phyloP scores from a whole-genome alignment of 1,140 invertebrate genomes.

The Hormaphis cornu region DNA sequence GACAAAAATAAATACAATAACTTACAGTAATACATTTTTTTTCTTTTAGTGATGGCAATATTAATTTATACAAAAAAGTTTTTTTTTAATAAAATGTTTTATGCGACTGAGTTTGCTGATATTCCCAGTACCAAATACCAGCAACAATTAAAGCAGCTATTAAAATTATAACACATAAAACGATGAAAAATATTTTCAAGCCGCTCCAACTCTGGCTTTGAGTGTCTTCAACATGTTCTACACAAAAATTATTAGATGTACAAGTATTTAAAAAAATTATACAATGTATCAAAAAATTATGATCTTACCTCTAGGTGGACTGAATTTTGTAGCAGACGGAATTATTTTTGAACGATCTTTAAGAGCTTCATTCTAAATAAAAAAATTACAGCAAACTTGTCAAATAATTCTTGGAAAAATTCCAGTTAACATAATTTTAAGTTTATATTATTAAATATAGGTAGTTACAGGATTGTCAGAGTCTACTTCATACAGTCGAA shows the following conservation, averaged over 20 bases:
- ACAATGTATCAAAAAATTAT: neutral
- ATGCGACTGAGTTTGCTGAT: slow-evolving; percentile 75
- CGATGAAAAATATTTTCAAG: slow-evolving; percentile 77
- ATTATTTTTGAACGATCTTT: slow-evolving; percentile 64
- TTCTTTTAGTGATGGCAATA: neutral
- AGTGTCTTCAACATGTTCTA: slow-evolving; percentile 77
- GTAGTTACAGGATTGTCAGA: slow-evolving; percentile 43
- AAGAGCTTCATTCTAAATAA: slow-evolving; percentile 47
- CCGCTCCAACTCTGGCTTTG: slow-evolving; percentile 72
- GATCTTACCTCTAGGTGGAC: slow-evolving; percentile 60
- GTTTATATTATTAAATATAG: neutral
- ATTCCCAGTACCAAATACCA: slow-evolving; percentile 84
- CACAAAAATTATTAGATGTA: slow-evolving; percentile 36
- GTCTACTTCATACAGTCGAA: slow-evolving; percentile 86
- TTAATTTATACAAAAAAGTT: neutral
- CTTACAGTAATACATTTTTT: neutral
- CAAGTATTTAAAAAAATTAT: slow-evolving; percentile 7
- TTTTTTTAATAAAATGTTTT: slow-evolving; percentile 73
- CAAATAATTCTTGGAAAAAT: slow-evolving; percentile 22
- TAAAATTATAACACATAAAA: slow-evolving; percentile 66
- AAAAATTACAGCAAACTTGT: slow-evolving; percentile 33
- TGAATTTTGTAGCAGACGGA: slow-evolving; percentile 70
- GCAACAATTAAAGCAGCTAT: slow-evolving; percentile 70
- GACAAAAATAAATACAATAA: neutral
- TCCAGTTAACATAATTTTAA: neutral